Evolutionary conservation across 1,140 invertebrate species (phyloP).

Genomic region (Penaeus japonicus): DNA sequence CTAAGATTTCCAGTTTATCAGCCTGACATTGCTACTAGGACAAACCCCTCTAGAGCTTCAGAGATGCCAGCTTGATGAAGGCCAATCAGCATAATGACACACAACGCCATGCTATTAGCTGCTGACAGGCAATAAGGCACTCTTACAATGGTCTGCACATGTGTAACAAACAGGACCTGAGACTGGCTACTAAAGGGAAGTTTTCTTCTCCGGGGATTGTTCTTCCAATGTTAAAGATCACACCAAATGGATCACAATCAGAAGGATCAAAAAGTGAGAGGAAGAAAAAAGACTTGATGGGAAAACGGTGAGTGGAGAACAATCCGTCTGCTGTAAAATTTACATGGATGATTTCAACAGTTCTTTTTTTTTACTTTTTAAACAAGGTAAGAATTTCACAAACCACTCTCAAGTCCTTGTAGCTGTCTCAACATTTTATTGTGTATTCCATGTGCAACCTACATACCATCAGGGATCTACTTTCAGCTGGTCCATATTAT

Average conservation of each 20-base stretch:
- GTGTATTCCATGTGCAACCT: constrained; percentile 3
- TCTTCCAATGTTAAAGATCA: no score
- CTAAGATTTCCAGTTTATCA: neutral
- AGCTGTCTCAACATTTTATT: neutral
- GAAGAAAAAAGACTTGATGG: no score
- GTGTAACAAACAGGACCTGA: neutral
- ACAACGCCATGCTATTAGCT: constrained; percentile 30
- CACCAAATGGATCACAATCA: no score
- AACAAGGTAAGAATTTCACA: neutral
- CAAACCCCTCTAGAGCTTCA: neutral
- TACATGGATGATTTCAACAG: neutral
- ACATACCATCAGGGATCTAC: constrained; percentile 31
- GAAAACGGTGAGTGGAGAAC: no score
- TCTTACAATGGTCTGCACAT: constrained; percentile 4
- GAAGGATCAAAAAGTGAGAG: no score
- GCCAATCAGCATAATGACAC: constrained; percentile 23
- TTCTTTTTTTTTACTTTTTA: neutral
- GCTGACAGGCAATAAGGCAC: constrained; percentile 17
- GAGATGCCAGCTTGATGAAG: neutral
- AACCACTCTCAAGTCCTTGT: constrained; percentile 14
- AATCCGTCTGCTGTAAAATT: no score
- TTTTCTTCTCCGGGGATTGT: no score
- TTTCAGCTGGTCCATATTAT: no score
- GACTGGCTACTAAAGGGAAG: neutral
- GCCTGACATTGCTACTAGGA: constrained; percentile 6